Conservation (phyloP, 2,888 invertebrate species). For the Liopterus haemorrhoidalis region DNA sequence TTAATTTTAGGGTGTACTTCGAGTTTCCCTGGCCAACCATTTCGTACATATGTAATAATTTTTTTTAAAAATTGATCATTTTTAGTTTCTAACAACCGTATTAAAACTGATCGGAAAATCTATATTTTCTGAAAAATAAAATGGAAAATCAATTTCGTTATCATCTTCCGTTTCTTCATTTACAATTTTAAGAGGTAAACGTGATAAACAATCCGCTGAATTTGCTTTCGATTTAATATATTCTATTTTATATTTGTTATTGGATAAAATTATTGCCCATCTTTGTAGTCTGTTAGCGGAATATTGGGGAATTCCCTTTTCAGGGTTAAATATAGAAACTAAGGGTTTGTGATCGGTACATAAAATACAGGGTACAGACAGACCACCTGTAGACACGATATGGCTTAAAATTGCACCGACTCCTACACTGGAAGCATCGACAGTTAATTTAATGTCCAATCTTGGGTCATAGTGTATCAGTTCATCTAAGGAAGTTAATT, state of each 20-base stretch:
- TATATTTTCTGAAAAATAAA: neutral
- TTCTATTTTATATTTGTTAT: conserved; percentile 8
- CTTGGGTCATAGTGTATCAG: neutral
- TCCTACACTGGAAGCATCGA: conserved; percentile 22
- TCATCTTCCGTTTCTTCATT: conserved; percentile 21
- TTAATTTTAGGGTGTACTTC: conserved; percentile 19
- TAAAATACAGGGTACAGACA: no score
- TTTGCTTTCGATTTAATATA: conserved; percentile 1
- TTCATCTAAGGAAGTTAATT: neutral
- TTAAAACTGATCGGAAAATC: neutral
- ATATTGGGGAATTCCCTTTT: conserved; percentile 2
- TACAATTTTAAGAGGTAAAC: neutral
- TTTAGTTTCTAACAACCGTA: neutral
- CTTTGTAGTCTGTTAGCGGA: neutral
- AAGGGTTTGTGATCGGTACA: conserved; percentile 3
- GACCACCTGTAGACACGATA: no score
- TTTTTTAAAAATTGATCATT: neutral
- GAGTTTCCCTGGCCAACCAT: conserved; percentile 19
- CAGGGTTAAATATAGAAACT: conserved; percentile 2
- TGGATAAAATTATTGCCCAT: conserved; percentile 7
- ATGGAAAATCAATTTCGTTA: conserved; percentile 22
- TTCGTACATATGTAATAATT: conserved; percentile 3
- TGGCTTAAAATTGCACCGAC: conserved; percentile 24
- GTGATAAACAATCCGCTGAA: conserved; percentile 5
- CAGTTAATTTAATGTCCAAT: conserved; percentile 20